Evolutionary conservation across 2,888 invertebrate genomes (phyloP).

Genomic region (Mythimna albipuncta): DNA sequence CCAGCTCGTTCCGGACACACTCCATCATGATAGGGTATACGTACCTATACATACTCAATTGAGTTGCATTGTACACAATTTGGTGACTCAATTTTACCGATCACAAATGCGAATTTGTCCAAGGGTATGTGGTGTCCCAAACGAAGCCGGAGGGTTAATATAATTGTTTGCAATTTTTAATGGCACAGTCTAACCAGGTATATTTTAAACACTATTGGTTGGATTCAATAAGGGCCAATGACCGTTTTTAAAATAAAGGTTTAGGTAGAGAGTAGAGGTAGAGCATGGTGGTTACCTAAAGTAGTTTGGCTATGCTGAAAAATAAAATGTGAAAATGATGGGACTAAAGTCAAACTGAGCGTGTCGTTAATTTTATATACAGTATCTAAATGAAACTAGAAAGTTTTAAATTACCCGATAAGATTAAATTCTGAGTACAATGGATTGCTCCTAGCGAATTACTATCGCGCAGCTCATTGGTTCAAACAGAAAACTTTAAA

Average conservation of each 20-base stretch:
- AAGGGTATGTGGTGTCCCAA: no score
- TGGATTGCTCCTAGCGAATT: conserved; percentile 29
- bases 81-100: no score
- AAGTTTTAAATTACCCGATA: conserved; percentile 25
- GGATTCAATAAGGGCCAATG: not conserved
- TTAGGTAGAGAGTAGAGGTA: no score
- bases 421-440: conserved; percentile 23
- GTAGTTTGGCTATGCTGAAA: not conserved
- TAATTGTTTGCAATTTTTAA: no score
- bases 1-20: no score
- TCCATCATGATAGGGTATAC: no score
- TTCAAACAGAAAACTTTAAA: conserved; percentile 50
- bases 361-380: not conserved
- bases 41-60: no score
- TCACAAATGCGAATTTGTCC: no score
- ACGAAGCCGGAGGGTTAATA: no score
- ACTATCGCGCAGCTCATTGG: conserved; percentile 42
- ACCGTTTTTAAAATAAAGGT: not conserved
- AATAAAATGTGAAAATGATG: not conserved
- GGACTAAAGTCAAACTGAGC: not conserved
- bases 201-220: no score
- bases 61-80: no score
- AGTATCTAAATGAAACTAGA: conserved; percentile 1
- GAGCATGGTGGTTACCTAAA: not conserved
- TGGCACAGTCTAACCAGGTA: no score